Evolutionary conservation across 2,888 invertebrate species (phyloP).

Genomic region (Dione juno): DNA sequence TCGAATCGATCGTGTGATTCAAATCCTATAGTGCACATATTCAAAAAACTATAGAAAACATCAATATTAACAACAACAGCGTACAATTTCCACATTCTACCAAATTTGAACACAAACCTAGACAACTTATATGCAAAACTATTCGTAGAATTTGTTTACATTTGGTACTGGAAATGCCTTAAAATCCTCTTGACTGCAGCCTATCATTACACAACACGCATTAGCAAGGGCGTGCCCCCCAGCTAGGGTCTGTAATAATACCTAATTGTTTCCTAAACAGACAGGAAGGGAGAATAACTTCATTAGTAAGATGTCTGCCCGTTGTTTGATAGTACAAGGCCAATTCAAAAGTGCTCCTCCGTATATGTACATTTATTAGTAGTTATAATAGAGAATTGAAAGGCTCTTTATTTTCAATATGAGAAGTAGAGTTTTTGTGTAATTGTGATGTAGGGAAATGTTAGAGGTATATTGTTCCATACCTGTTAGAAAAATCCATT

Average conservation of each 20-base stretch:
- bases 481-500: too few relatives aligned
- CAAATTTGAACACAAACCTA: neutral
- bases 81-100: neutral
- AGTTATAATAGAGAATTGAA: neutral
- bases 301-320: slow-evolving; percentile 55
- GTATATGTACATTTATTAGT: neutral
- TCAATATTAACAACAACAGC: neutral
- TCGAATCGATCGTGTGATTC: too few relatives aligned
- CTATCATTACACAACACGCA: slow-evolving; percentile 30
- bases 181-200: slow-evolving; percentile 22
- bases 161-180: slow-evolving; percentile 14
- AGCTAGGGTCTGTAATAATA: slow-evolving; percentile 70
- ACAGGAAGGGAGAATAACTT: slow-evolving; percentile 70
- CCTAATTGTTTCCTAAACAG: slow-evolving; percentile 80
- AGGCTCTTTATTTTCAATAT: neutral
- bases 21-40: too few relatives aligned
- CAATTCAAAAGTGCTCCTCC: slow-evolving; percentile 18
- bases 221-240: slow-evolving; percentile 49
- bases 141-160: neutral
- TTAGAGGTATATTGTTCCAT: too few relatives aligned
- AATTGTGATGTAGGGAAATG: slow-evolving; percentile 10
- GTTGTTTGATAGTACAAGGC: slow-evolving; percentile 39
- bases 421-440: neutral
- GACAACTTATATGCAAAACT: slow-evolving; percentile 1
- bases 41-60: too few relatives aligned